Evolutionary conservation across 1,140 invertebrate species (phyloP).

Genomic region (Galleria mellonella): DNA sequence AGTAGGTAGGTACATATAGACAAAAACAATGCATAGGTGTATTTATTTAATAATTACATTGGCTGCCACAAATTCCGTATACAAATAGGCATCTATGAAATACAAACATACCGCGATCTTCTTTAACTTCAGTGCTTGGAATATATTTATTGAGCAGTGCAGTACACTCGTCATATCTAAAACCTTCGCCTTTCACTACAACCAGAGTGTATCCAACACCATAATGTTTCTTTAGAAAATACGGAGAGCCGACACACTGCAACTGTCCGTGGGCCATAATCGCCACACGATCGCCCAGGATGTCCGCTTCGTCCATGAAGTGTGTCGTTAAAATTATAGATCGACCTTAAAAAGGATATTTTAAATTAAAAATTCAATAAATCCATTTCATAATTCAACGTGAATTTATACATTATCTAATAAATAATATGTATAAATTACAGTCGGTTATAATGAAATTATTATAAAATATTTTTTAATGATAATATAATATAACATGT

Average conservation of each 20-base stretch:
- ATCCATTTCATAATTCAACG: too few relatives aligned
- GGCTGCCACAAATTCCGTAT: too few relatives aligned
- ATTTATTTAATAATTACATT: too few relatives aligned
- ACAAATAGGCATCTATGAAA: background rate
- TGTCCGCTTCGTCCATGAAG: constrained; percentile 98
- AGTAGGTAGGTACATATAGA: too few relatives aligned
- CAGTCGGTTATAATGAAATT: too few relatives aligned
- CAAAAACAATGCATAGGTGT: too few relatives aligned
- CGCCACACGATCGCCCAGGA: constrained; percentile 93
- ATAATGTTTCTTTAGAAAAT: constrained; percentile 80
- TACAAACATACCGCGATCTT: constrained; percentile 40
- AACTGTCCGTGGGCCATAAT: constrained; percentile 90
- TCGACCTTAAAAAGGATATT: constrained; percentile 48
- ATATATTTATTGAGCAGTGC: constrained; percentile 44
- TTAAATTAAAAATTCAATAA: too few relatives aligned
- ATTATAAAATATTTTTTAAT: too few relatives aligned
- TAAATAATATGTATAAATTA: too few relatives aligned
- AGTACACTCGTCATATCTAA: constrained; percentile 33
- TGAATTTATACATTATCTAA: too few relatives aligned
- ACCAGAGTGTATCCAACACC: constrained; percentile 85
- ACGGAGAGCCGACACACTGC: constrained; percentile 78
- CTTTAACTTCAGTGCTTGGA: constrained; percentile 33
- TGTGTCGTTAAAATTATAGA: constrained; percentile 97
- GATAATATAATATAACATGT: too few relatives aligned
- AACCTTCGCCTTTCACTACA: constrained; percentile 56